Percentiles rank a stretch among this genome's conserved stretches.
These are phyloP conservation scores for Melanotaenia boesemani DNA, from an alignment of 2,797 vertebrate species.

Conservation along the genomic window DNA sequence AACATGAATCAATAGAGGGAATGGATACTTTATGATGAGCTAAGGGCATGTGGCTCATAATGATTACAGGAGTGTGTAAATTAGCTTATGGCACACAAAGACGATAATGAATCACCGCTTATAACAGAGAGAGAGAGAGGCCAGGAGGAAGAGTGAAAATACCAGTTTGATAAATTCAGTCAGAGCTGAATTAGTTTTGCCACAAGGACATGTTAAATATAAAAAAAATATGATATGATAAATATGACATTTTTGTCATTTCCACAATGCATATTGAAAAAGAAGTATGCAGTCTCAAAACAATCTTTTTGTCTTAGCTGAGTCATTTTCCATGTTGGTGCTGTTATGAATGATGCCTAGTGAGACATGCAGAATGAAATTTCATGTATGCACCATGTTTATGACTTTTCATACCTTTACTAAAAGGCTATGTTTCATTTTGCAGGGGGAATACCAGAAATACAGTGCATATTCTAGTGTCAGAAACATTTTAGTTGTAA, in stretches of 20 bases:
- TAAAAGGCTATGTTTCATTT: not conserved
- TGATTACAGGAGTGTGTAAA: slow-evolving; percentile 66
- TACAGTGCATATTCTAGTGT: not conserved
- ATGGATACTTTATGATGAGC: slow-evolving; percentile 63
- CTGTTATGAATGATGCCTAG: not conserved
- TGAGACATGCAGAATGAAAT: not conserved
- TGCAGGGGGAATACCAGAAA: not conserved
- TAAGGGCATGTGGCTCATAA: slow-evolving; percentile 46
- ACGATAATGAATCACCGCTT: slow-evolving; percentile 54
- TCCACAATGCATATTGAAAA: not conserved
- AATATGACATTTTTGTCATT: slow-evolving; percentile 1
- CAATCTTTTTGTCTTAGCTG: not conserved
- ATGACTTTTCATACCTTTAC: not conserved
- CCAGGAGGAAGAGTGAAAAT: slow-evolving; percentile 40
- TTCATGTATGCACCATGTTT: not conserved
- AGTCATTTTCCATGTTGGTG: not conserved
- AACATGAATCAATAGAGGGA: slow-evolving; percentile 62
- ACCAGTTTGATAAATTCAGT: slow-evolving; percentile 45
- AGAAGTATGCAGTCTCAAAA: too few species aligned
- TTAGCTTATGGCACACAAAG: slow-evolving; percentile 59
- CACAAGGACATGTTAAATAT: slow-evolving; percentile 8
- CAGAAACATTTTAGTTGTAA: slow-evolving; percentile 9
- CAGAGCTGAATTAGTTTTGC: slow-evolving; percentile 25
- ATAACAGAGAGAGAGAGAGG: slow-evolving; percentile 22
- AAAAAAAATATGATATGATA: not conserved